Percentiles rank a stretch among this genome's conserved stretches.
Conservation (phyloP, 2,113 vertebrate species). For the Oryzias woworae region DNA sequence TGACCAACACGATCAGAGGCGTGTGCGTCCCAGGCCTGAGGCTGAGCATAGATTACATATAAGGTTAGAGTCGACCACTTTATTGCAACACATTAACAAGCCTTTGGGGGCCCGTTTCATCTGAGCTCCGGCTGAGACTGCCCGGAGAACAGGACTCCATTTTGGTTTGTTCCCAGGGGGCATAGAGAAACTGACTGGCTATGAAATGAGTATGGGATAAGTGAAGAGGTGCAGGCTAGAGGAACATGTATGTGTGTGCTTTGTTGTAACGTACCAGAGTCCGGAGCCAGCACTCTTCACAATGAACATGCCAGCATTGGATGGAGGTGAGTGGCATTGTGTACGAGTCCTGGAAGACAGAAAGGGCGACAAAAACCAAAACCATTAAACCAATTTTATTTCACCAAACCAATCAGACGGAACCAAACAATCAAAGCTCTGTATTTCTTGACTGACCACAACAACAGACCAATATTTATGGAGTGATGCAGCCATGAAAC, state of each 20-base stretch:
- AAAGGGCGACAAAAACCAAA: neutral
- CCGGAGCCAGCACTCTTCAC: constrained; percentile 99
- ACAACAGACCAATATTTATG: constrained; percentile 56
- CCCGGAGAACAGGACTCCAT: constrained; percentile 14
- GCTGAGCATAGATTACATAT: constrained; percentile 32
- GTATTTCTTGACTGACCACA: constrained; percentile 37
- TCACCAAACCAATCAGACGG: neutral
- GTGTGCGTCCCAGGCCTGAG: constrained; percentile 13
- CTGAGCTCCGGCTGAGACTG: constrained; percentile 19
- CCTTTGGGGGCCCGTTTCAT: constrained; percentile 64
- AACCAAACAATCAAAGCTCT: constrained; percentile 15
- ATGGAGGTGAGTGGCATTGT: constrained; percentile 98
- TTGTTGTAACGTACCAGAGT: constrained; percentile 87
- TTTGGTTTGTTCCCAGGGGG: constrained; percentile 52
- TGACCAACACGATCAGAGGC: constrained; percentile 41
- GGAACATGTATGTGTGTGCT: constrained; percentile 1
- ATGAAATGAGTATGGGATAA: constrained; percentile 60
- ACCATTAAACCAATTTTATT: neutral
- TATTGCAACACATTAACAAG: constrained; percentile 61
- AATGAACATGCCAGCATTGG: constrained; percentile 99
- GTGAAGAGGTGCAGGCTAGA: constrained; percentile 28
- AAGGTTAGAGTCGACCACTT: constrained; percentile 57
- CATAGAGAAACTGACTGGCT: constrained; percentile 48
- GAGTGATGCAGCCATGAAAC: constrained; percentile 62
- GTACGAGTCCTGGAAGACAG: constrained; percentile 87